phyloP scores from a whole-genome alignment of 2,797 vertebrate genomes.

The Sebastes flavidus region DNA sequence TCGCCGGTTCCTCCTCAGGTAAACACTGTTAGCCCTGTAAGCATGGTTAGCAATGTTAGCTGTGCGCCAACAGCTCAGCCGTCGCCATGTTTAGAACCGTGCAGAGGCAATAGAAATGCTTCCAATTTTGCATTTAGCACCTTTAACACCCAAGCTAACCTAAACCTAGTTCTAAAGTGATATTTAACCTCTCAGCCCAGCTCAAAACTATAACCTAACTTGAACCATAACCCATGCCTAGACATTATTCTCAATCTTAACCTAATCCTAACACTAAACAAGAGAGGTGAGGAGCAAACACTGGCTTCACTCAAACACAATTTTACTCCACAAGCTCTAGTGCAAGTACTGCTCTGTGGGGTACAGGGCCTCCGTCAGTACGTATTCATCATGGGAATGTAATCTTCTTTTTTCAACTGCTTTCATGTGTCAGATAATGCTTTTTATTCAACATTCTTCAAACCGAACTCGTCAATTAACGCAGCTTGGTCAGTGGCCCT shows the following conservation, averaged over 20 bases:
- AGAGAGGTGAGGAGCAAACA: neutral
- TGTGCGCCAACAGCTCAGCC: neutral
- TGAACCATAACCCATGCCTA: neutral
- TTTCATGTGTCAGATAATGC: no score
- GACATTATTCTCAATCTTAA: neutral
- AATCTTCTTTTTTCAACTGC: no score
- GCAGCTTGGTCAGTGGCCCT: neutral
- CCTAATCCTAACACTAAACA: neutral
- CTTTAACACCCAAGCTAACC: neutral
- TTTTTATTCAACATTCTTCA: neutral
- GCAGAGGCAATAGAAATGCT: neutral
- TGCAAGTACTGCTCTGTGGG: neutral
- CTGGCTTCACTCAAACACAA: neutral
- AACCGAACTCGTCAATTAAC: neutral
- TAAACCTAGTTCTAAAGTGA: neutral
- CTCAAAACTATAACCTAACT: neutral
- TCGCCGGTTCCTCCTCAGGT: rapidly evolving
- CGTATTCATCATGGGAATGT: neutral
- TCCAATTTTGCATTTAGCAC: neutral
- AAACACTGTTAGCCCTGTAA: neutral
- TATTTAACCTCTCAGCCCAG: no score
- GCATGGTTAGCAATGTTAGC: neutral
- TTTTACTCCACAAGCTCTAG: neutral
- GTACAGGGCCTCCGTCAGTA: neutral
- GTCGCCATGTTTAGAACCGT: neutral